Evolutionary conservation across 1,140 invertebrate genomes (phyloP).

Genomic region (Habropoda laboriosa): DNA sequence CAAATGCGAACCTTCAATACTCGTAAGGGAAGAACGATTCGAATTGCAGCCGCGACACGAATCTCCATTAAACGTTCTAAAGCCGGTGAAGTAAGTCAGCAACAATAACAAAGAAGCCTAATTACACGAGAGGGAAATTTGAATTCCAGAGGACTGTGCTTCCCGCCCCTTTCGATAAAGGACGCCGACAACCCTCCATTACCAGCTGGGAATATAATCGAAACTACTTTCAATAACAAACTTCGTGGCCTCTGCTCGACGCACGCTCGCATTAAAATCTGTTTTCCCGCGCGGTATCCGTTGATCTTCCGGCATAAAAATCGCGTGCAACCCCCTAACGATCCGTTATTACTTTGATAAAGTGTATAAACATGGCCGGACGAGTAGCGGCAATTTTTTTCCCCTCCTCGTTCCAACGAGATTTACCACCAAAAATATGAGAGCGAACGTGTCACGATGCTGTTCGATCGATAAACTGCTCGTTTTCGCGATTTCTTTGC

Average conservation of each 20-base stretch:
- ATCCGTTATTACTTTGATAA: constrained; percentile 48
- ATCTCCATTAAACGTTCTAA: no score
- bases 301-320: constrained; percentile 10
- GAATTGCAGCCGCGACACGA: no score
- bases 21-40: no score
- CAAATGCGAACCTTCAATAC: no score
- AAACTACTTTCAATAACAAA: constrained; percentile 30
- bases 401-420: neutral
- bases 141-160: no score
- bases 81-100: no score
- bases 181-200: neutral
- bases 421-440: constrained; percentile 22
- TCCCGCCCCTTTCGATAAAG: neutral
- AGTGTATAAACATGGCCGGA: constrained; percentile 18
- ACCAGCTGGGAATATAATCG: neutral
- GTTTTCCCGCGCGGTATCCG: constrained; percentile 21
- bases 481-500: no score
- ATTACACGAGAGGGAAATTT: neutral
- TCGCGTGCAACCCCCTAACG: constrained; percentile 34
- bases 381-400: neutral
- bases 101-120: neutral
- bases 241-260: neutral
- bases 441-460: constrained; percentile 52
- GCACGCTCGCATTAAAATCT: constrained; percentile 38
- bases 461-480: constrained; percentile 33